phyloP scores from a whole-genome alignment of 2,888 invertebrate genomes.

The Rutpela maculata region DNA sequence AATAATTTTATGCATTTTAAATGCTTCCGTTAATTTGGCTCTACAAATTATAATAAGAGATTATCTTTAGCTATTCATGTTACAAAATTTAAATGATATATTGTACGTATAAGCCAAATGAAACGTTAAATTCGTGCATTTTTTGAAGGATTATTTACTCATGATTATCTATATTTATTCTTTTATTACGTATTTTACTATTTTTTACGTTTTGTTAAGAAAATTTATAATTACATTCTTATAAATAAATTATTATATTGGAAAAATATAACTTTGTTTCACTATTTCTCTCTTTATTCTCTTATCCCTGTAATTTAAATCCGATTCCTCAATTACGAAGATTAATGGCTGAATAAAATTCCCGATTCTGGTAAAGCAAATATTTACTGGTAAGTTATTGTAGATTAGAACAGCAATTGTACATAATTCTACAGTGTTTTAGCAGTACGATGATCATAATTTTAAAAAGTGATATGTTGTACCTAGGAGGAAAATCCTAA shows the following conservation, averaged over 20 bases:
- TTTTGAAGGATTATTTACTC: slow-evolving; percentile 39
- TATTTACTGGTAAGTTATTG: background rate
- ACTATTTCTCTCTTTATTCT: background rate
- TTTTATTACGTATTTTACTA: slow-evolving; percentile 44
- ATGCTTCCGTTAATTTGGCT: slow-evolving; percentile 61
- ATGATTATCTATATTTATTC: slow-evolving; percentile 38
- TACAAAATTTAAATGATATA: slow-evolving; percentile 49
- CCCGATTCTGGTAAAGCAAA: no score
- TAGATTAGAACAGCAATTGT: background rate
- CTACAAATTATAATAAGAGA: slow-evolving; percentile 48
- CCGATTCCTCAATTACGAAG: no score
- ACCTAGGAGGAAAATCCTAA: no score
- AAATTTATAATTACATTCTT: slow-evolving; percentile 39
- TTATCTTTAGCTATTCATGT: slow-evolving; percentile 53
- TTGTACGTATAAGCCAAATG: slow-evolving; percentile 44
- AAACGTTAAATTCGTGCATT: slow-evolving; percentile 34
- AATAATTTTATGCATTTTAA: slow-evolving; percentile 56
- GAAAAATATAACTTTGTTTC: slow-evolving; percentile 7
- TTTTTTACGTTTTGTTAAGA: slow-evolving; percentile 47
- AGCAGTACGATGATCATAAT: no score
- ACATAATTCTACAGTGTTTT: no score
- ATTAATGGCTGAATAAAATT: no score
- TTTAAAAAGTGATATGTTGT: no score
- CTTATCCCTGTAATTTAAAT: no score
- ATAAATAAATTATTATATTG: slow-evolving; percentile 46